Evolutionary conservation across 2,888 invertebrate species (phyloP).

Genomic region (Apodemia mormo): DNA sequence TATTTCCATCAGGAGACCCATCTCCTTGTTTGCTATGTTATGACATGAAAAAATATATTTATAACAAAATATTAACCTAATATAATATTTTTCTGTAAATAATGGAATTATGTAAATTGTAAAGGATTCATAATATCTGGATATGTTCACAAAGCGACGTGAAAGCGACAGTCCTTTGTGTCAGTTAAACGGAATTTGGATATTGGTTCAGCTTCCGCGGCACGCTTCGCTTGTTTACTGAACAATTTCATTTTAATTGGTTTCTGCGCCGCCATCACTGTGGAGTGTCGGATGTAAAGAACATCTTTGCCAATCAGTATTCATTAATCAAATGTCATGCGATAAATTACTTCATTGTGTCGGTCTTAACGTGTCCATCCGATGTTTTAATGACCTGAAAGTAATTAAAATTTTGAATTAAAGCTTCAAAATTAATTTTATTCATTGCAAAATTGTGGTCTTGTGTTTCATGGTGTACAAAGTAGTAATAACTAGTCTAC

Average conservation of each 20-base stretch:
- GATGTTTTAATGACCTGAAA: background rate
- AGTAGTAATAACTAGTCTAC: too few species aligned
- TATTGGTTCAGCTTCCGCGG: conserved; percentile 67
- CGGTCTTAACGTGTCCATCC: background rate
- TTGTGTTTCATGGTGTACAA: too few species aligned
- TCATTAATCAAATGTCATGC: conserved; percentile 26
- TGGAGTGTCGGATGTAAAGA: conserved; percentile 1
- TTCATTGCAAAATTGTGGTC: too few species aligned
- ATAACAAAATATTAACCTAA: too few species aligned
- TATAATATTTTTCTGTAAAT: too few species aligned
- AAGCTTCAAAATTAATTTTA: too few species aligned
- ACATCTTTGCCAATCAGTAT: conserved; percentile 16
- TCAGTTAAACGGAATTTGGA: conserved; percentile 67
- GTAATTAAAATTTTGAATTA: background rate
- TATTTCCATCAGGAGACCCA: too few species aligned
- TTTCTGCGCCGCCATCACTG: conserved; percentile 45
- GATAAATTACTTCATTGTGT: conserved; percentile 16
- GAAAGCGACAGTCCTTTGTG: conserved; percentile 70
- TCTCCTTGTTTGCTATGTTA: too few species aligned
- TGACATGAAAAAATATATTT: too few species aligned
- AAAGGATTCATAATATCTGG: conserved; percentile 12
- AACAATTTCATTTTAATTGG: conserved; percentile 72
- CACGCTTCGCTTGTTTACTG: conserved; percentile 56
- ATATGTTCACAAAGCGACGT: conserved; percentile 53
- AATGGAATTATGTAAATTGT: background rate